phyloP scores from a whole-genome alignment of 2,113 vertebrate genomes.

The Emydocephalus ijimae region DNA sequence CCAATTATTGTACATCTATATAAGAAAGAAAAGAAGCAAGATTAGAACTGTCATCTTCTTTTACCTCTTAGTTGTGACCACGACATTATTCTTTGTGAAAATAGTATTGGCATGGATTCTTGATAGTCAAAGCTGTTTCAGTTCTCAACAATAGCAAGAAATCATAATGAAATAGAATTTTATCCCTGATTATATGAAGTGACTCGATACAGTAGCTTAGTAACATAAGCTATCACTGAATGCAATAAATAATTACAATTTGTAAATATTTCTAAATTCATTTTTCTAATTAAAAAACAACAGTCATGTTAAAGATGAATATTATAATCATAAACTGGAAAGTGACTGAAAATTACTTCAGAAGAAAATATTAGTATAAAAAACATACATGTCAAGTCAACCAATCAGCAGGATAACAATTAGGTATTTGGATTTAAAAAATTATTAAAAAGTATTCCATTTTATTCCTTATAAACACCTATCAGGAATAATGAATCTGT shows the following conservation, averaged over 20 bases:
- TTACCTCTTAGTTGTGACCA: background rate
- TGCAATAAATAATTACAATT: slow-evolving; percentile 4
- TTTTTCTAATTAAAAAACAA: slow-evolving; percentile 23
- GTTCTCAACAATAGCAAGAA: background rate
- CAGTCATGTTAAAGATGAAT: slow-evolving; percentile 35
- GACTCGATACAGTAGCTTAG: background rate
- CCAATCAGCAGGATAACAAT: slow-evolving; percentile 62
- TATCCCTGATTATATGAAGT: background rate
- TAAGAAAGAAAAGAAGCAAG: background rate
- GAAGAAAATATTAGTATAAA: slow-evolving; percentile 45
- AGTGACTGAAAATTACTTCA: slow-evolving; percentile 52
- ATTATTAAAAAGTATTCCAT: slow-evolving; percentile 67
- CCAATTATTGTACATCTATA: background rate
- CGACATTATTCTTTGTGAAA: background rate
- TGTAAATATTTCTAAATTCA: slow-evolving; percentile 28
- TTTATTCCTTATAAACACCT: slow-evolving; percentile 78
- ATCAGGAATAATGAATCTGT: slow-evolving; percentile 73
- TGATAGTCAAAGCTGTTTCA: background rate
- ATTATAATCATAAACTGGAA: slow-evolving; percentile 40
- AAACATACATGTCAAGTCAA: slow-evolving; percentile 56
- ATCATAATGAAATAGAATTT: background rate
- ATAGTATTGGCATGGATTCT: background rate
- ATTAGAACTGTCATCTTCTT: background rate
- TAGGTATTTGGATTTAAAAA: slow-evolving; percentile 76
- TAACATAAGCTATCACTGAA: background rate